Evolutionary conservation across 2,888 invertebrate genomes (phyloP).

Genomic region (Tolmerus cingulatus): DNA sequence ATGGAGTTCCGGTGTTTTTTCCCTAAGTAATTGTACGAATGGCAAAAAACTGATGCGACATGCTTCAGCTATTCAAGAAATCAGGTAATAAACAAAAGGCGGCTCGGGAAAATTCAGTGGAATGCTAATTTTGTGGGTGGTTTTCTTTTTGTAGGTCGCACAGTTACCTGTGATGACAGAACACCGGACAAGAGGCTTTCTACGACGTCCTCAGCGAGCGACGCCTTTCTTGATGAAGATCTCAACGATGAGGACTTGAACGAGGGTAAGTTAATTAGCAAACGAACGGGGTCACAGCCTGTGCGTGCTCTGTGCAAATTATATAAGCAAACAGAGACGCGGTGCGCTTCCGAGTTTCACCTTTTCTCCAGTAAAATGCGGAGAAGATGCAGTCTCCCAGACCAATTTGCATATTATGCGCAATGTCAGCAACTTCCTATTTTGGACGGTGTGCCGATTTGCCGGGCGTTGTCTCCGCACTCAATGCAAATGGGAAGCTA

Average conservation of each 20-base stretch:
- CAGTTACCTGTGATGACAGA: conserved; percentile 42
- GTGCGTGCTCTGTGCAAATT: background rate
- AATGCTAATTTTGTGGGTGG: background rate
- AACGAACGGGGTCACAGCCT: background rate
- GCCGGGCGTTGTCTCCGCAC: background rate
- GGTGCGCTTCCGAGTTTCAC: background rate
- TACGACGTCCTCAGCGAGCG: conserved; percentile 6
- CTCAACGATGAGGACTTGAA: conserved; percentile 21
- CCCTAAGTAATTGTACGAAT: background rate
- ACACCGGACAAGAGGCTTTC: conserved; percentile 41
- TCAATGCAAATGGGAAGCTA: background rate
- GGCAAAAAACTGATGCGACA: conserved; percentile 7
- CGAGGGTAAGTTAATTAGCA: background rate
- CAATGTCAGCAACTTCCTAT: background rate
- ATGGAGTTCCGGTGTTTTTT: conserved; percentile 7
- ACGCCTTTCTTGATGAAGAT: conserved; percentile 39
- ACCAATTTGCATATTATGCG: background rate
- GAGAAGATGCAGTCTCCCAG: background rate
- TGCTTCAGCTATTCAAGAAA: conserved; percentile 48
- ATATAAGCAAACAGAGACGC: background rate
- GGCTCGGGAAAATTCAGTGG: background rate
- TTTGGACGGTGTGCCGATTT: background rate
- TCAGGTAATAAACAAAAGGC: conserved; percentile 34
- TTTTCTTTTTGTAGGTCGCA: conserved; percentile 44
- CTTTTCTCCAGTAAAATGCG: background rate